Evolutionary conservation across 2,888 invertebrate genomes (phyloP), one percentile per base, ranked within the genome.

Genomic region (Drosophila formosana): DNA sequence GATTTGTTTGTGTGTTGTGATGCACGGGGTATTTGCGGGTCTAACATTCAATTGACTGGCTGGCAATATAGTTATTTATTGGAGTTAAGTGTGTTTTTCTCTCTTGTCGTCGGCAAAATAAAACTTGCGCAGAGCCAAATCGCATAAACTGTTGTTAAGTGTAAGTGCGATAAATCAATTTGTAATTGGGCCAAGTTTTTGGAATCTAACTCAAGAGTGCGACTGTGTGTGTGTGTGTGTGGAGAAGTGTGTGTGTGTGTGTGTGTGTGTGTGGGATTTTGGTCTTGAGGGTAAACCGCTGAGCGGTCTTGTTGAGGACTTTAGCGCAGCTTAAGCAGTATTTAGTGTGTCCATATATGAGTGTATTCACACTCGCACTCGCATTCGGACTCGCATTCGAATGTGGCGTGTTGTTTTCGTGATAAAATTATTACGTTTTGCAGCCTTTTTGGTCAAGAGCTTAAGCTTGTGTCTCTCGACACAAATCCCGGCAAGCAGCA

Each of bases 141-240:
- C 80, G 73, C 80, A 78, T 78, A 78, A 78, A 80, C 73, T 78
- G 81, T 76, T 80, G 80, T 76, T 76, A 70, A 80, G 77, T 61
- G 73, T 72, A 75, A 79, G 78, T 78, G 78, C 70, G 74, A 75
- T 78, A 78, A 78, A 78, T 78, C 78, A 79, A 75, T 76, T 75
- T 75, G 78, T 75, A 75, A 75, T 75, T 75, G 75, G 74, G 74
- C 47, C 64, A 75, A 78, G 69, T 75, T 75, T 65, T 47, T 26
- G 47, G 23, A 46, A 50, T 52, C 55, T 25, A 41, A 13, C 30
- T 39, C 41, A 56, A 60, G 30, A 39, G 43, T 60, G 39, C n/a
- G 37, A 6, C 8, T 47, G 46, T 55, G 41, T 58, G 18, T 58
- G 28, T 58, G 32, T 58, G 18, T 50, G 11, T 50, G 26, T 32